phyloP scores from a whole-genome alignment of 2,113 vertebrate genomes.

The Aleadryas rufinucha region DNA sequence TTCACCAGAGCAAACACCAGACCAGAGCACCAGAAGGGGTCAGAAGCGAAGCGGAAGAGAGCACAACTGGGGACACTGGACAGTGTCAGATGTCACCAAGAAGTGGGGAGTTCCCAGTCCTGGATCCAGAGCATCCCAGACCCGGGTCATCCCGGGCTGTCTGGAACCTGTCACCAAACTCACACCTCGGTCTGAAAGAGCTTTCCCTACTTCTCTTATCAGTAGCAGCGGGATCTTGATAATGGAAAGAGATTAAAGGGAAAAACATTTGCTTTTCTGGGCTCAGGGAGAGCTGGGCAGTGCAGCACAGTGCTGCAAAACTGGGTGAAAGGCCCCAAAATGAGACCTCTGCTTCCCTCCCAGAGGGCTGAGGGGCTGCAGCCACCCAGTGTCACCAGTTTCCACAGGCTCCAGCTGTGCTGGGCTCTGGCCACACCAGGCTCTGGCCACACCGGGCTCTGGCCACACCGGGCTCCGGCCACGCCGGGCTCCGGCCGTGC shows the following conservation, averaged over 20 bases:
- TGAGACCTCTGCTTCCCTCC: background rate
- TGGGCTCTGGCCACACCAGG: background rate
- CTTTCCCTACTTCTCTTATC: background rate
- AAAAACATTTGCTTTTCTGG: background rate
- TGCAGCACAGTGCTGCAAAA: rapidly evolving
- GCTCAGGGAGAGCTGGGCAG: background rate
- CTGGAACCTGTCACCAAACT: background rate
- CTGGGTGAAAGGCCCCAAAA: background rate
- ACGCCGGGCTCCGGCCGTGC: rapidly evolving
- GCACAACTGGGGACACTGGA: rapidly evolving
- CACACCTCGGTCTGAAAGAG: background rate
- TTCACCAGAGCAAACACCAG: background rate
- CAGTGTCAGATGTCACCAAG: background rate
- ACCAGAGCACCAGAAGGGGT: background rate
- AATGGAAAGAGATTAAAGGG: background rate
- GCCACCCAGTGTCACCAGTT: background rate
- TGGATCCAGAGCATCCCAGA: background rate
- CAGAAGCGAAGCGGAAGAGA: background rate
- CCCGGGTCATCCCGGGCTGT: rapidly evolving
- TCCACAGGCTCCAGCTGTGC: rapidly evolving
- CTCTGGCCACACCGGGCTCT: no score
- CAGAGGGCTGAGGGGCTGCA: background rate
- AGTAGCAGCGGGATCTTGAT: rapidly evolving
- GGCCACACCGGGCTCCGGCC: background rate
- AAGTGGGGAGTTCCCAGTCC: background rate